A percentile compares a stretch with the other conserved stretches of the same genome.
Conservation (phyloP, 2,888 invertebrate species). For the Cybosia mesomella region DNA sequence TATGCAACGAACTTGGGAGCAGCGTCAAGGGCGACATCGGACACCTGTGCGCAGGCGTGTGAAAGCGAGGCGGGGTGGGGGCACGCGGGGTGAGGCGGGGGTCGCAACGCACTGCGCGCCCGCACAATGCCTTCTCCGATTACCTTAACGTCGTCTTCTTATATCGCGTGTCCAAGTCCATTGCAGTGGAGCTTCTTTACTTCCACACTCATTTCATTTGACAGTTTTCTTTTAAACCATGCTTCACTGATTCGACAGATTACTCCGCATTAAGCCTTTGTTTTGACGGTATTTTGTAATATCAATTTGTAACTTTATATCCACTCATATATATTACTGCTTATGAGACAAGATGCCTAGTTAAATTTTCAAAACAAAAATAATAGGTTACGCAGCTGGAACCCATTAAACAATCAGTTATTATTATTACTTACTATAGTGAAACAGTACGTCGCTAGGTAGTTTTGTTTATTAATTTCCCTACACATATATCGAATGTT, state of each 20-base stretch:
- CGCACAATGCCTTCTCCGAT: constrained; percentile 84
- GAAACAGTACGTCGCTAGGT: not conserved
- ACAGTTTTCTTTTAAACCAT: constrained; percentile 75
- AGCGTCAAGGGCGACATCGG: constrained; percentile 84
- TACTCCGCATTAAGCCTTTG: constrained; percentile 55
- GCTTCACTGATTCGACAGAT: constrained; percentile 71
- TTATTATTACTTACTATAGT: not conserved
- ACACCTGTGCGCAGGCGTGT: constrained; percentile 86
- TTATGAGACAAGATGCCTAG: not conserved
- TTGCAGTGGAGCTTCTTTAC: constrained; percentile 63
- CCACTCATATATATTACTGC: constrained; percentile 6
- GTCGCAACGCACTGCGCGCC: constrained; percentile 82
- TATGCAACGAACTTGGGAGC: constrained; percentile 73
- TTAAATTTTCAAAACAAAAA: not conserved
- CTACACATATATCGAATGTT: not conserved
- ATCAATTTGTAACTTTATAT: constrained; percentile 49
- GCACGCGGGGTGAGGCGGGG: constrained; percentile 52
- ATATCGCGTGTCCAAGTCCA: constrained; percentile 75
- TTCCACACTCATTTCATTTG: constrained; percentile 76
- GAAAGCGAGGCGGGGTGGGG: constrained; percentile 72
- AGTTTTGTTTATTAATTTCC: not conserved
- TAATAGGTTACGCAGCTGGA: not conserved
- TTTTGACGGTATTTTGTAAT: constrained; percentile 53
- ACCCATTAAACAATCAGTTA: not conserved
- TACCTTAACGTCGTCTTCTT: constrained; percentile 82